Base-by-base conservation (phyloP, 2,888 invertebrate species). In the Teinopalpus imperialis region DNA sequence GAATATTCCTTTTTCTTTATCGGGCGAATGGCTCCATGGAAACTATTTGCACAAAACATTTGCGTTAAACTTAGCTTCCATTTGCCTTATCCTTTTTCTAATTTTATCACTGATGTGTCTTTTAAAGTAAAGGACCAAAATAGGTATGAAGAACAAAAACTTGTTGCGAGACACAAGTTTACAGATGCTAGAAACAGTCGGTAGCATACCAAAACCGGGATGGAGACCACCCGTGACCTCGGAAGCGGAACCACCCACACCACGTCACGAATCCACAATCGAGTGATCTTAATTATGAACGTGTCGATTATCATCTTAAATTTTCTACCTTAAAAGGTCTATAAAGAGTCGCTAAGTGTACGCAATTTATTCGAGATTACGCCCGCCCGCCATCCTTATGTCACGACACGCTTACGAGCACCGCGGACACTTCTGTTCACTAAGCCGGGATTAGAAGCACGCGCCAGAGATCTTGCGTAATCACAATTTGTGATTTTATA, bases 301-400 rank as follows among this genome's bases (percentile, higher is more conserved):
- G 86, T 87, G 88, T 77, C 69, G 85, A 87, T 87, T 81, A 85
- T 83, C 83, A 87, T 87, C 88, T 87, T 69, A 80, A 85, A 86
- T 77, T 85, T 79, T 82, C 76, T 81, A 67, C 86, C 87, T 79
- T 86, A 86, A 83, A 87, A 80, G 86, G 87, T 85, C 78, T 82
- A 77, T 81, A 85, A 85, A 86, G 82, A 83, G 86, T 81, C 77
- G 68, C 80, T 81, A 77, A 81, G 78, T 80, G 78, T 82, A 86
- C 82, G 85, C 81, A 85, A 81, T 83, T 80, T 80, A 79, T 81
- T 69, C 77, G 67, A 85, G 81, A 82, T 83, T 81, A 75, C 74
- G 70, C 70, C 67, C 70, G 72, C 71, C 66, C 68, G 69, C 61
- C 61, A 61, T 63, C 70, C 73, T 76, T 77, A 73, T 79, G 85